A percentile compares a stretch with the other conserved stretches of the same genome.
These are phyloP conservation scores for Hoplodrina ambigua DNA, from an alignment of 2,888 invertebrate species.

Conservation along the genomic window DNA sequence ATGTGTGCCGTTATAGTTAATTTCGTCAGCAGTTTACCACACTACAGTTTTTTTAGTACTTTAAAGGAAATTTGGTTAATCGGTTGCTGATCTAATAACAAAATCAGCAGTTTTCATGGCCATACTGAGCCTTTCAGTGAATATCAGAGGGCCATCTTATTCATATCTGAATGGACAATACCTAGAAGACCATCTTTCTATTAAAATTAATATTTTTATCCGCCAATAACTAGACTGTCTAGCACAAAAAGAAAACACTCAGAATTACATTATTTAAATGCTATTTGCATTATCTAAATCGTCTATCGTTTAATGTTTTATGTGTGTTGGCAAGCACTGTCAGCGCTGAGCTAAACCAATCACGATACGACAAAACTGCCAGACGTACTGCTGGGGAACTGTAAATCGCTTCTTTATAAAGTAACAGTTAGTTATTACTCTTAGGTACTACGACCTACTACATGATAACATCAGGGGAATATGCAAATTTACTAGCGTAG, in stretches of 20 bases:
- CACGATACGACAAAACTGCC: no score
- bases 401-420: no score
- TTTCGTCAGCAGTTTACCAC: no score
- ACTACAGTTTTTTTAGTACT: no score
- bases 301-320: no score
- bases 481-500: not conserved
- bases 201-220: constrained; percentile 37
- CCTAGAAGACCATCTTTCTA: constrained; percentile 61
- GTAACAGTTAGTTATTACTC: no score
- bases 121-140: constrained; percentile 57
- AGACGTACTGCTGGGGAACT: no score
- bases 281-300: not conserved
- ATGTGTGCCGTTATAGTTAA: no score
- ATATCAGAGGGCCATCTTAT: constrained; percentile 69
- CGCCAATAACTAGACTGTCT: constrained; percentile 27
- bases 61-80: no score
- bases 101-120: constrained; percentile 57
- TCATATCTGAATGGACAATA: constrained; percentile 70
- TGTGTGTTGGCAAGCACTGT: no score
- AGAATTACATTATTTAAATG: constrained; percentile 10
- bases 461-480: not conserved
- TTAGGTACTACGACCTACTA: no score
- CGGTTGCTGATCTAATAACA: not conserved
- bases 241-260: constrained; percentile 5
- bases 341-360: no score